These are phyloP conservation scores for Nipponacmea schrenckii DNA, from an alignment of 2,888 invertebrate genomes.

Conservation along the genomic window DNA sequence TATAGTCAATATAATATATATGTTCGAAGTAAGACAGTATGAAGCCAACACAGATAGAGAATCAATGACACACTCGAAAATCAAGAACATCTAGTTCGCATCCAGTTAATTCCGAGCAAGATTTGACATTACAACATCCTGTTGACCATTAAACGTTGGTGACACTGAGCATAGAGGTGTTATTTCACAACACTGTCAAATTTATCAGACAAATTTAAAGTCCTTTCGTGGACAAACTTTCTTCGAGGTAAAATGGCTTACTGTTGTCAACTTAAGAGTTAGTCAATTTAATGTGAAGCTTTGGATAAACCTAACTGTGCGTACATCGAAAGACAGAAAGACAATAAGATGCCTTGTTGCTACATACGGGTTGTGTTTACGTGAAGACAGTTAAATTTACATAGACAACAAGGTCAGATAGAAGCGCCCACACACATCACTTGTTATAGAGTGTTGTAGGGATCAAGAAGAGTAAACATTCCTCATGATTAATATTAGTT, in stretches of 20 bases:
- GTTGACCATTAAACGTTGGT: background rate
- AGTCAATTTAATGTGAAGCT: slow-evolving; percentile 1
- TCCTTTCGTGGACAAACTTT: background rate
- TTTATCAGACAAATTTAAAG: slow-evolving; percentile 1
- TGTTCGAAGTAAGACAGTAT: too few species aligned
- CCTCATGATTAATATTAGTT: slow-evolving; percentile 2
- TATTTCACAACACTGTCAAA: background rate
- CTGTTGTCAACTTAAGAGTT: background rate
- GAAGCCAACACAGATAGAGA: too few species aligned
- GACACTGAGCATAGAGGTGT: background rate
- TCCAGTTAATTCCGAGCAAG: too few species aligned
- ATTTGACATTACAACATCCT: background rate
- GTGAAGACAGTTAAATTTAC: background rate
- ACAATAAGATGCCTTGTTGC: slow-evolving; percentile 3
- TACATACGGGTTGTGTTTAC: background rate
- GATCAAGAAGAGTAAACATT: background rate
- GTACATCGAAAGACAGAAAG: background rate
- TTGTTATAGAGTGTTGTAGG: background rate
- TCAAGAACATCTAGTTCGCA: too few species aligned
- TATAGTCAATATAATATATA: too few species aligned
- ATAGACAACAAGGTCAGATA: background rate
- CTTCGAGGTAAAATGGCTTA: background rate
- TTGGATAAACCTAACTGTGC: background rate
- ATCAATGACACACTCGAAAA: too few species aligned
- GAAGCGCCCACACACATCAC: background rate